Percentiles rank a stretch among this genome's conserved stretches.
phyloP scores from a whole-genome alignment of 2,888 invertebrate genomes.

The Hydroisotoma schaefferi region DNA sequence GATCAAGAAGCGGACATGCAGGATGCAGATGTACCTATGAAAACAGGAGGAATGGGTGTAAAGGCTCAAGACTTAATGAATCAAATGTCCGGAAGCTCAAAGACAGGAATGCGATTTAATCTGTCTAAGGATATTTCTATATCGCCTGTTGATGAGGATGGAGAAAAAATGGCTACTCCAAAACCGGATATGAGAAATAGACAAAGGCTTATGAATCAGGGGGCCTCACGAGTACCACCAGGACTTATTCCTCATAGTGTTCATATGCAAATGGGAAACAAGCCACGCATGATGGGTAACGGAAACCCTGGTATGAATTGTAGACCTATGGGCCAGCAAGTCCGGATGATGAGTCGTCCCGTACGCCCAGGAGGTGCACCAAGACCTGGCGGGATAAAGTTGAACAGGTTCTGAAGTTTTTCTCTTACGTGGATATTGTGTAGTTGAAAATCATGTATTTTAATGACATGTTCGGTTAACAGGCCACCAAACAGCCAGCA shows the following conservation, averaged over 20 bases:
- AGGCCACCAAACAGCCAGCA: too few relatives aligned
- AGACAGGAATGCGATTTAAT: conserved; percentile 36
- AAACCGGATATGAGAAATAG: not conserved
- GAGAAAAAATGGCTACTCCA: conserved; percentile 11
- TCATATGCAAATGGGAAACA: conserved; percentile 3
- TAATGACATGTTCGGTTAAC: too few relatives aligned
- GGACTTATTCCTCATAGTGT: conserved; percentile 5
- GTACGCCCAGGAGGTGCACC: not conserved
- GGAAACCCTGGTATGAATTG: not conserved
- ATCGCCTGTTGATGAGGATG: conserved; percentile 41
- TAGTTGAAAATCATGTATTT: too few relatives aligned
- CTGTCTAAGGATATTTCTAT: conserved; percentile 48
- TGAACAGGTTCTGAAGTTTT: too few relatives aligned
- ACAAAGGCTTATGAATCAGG: not conserved
- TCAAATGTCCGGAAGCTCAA: not conserved
- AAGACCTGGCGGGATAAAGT: conserved; percentile 1
- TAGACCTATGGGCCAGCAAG: not conserved
- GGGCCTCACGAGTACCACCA: not conserved
- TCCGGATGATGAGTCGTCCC: not conserved
- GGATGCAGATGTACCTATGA: not conserved
- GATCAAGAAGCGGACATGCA: conserved; percentile 1
- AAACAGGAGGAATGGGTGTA: not conserved
- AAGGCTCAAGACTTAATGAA: not conserved
- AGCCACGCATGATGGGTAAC: not conserved
- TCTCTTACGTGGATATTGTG: too few relatives aligned